phyloP scores from a whole-genome alignment of 2,797 vertebrate species.

The Thunnus albacares region DNA sequence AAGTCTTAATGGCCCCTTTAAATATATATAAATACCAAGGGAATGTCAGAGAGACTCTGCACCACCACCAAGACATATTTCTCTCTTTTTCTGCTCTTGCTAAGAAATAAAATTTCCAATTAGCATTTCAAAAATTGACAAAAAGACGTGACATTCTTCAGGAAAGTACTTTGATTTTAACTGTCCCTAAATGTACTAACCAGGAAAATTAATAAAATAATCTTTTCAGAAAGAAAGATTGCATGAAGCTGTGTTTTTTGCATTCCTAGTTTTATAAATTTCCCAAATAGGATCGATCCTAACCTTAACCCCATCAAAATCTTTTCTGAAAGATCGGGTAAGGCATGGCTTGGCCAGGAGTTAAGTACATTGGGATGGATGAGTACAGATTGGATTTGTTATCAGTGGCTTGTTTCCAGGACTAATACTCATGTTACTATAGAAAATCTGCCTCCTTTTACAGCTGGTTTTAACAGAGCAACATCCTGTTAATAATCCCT shows the following conservation, averaged over 20 bases:
- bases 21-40: not conserved
- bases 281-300: not conserved
- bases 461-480: slow-evolving; percentile 40
- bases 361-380: slow-evolving; percentile 8
- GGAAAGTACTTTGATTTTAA: not conserved
- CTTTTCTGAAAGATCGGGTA: not conserved
- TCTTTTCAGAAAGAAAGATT: not conserved
- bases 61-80: not conserved
- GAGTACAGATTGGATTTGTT: slow-evolving; percentile 20
- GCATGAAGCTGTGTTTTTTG: not conserved
- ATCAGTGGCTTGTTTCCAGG: slow-evolving; percentile 22
- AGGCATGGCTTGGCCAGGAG: not conserved
- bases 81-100: not conserved
- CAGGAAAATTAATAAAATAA: not conserved
- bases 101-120: not conserved
- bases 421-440: slow-evolving; percentile 17
- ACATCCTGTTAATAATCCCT: slow-evolving; percentile 45
- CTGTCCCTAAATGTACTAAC: not conserved
- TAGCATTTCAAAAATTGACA: not conserved
- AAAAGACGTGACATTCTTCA: not conserved
- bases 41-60: slow-evolving; percentile 1
- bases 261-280: not conserved
- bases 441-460: slow-evolving; percentile 20
- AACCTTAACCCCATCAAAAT: not conserved
- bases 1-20: not conserved